phyloP scores from a whole-genome alignment of 2,113 vertebrate genomes.

The Orthochromis malagaraziensis region DNA sequence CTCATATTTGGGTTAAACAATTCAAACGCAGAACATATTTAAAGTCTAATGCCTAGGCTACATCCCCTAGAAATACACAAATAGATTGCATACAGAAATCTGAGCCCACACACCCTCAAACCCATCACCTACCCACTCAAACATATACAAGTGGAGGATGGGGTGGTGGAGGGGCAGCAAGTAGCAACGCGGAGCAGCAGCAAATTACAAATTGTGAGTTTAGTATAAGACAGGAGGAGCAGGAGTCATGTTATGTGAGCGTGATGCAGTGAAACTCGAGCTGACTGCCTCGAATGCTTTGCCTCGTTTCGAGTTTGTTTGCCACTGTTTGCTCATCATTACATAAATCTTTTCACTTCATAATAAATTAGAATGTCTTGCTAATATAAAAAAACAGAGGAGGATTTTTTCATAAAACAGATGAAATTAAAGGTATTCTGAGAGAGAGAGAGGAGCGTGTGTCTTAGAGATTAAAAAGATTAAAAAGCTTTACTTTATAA shows the following conservation, averaged over 20 bases:
- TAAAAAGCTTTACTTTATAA: constrained; percentile 6
- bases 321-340: not conserved
- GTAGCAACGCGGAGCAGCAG: not conserved
- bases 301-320: not conserved
- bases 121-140: not conserved
- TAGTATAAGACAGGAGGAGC: not conserved
- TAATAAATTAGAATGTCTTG: not conserved
- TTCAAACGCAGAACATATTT: not conserved
- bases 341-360: not conserved
- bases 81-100: not conserved
- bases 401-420: not conserved
- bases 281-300: not conserved
- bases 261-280: not conserved
- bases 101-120: not conserved
- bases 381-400: not conserved
- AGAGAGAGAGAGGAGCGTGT: not conserved
- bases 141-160: not conserved
- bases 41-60: not conserved
- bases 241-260: not conserved
- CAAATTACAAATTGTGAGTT: not conserved
- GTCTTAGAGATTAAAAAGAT: not conserved
- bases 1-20: not conserved
- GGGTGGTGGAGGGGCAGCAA: not conserved
- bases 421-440: not conserved
- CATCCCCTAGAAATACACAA: not conserved